Conservation (phyloP, 2,797 vertebrate genomes). For the Rhinichthys osculus region DNA sequence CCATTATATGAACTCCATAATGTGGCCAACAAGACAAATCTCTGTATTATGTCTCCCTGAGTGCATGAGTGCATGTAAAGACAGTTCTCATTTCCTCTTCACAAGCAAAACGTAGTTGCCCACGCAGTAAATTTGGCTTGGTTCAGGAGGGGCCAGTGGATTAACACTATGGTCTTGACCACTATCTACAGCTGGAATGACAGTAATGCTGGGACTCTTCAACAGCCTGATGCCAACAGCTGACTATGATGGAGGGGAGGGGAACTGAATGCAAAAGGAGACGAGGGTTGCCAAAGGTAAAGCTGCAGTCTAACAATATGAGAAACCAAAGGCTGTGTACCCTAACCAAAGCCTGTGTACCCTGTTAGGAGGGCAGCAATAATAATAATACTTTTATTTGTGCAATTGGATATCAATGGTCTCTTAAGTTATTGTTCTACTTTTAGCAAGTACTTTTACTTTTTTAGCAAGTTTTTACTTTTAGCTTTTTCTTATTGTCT, state of each 20-base stretch:
- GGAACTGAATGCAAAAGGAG: slow-evolving; percentile 13
- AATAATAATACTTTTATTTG: slow-evolving; percentile 3
- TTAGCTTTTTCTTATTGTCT: too few relatives aligned
- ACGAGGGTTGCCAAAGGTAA: background rate
- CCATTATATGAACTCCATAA: background rate
- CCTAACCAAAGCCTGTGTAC: background rate
- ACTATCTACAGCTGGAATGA: slow-evolving; percentile 77
- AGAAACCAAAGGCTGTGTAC: slow-evolving; percentile 15
- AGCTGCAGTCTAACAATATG: slow-evolving; percentile 35
- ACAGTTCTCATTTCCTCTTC: slow-evolving; percentile 27
- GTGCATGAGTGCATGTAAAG: slow-evolving; percentile 4
- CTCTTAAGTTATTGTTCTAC: background rate
- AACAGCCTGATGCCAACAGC: slow-evolving; percentile 72
- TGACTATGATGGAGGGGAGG: slow-evolving; percentile 64
- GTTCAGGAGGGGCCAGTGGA: slow-evolving; percentile 60
- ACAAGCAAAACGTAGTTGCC: background rate
- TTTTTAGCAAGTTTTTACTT: too few relatives aligned
- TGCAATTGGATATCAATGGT: background rate
- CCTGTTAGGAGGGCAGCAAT: slow-evolving; percentile 23
- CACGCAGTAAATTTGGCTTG: slow-evolving; percentile 32
- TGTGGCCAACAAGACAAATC: slow-evolving; percentile 1
- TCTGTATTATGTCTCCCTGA: background rate
- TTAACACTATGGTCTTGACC: slow-evolving; percentile 71
- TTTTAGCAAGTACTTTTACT: too few relatives aligned
- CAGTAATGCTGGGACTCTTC: slow-evolving; percentile 77